These are phyloP conservation scores for Grallaria varia DNA, from an alignment of 2,113 vertebrate species.

Conservation along the genomic window DNA sequence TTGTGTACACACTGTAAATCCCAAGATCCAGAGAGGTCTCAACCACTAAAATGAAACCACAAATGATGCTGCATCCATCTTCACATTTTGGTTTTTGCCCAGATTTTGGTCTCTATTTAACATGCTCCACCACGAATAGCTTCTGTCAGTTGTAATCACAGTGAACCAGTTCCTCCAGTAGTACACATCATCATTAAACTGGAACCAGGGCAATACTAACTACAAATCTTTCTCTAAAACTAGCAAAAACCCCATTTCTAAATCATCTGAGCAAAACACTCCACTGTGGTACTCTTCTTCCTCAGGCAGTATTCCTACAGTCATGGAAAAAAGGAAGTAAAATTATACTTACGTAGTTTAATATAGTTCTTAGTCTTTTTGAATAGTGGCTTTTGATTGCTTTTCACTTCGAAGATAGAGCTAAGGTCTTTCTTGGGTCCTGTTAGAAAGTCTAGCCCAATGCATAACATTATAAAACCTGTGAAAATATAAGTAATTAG, in stretches of 20 bases:
- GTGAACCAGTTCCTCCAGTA: neutral
- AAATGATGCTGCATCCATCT: neutral
- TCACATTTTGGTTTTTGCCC: neutral
- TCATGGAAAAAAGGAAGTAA: neutral
- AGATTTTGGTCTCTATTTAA: neutral
- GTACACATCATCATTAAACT: neutral
- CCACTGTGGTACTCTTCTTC: neutral
- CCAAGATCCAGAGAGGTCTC: neutral
- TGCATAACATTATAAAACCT: slow-evolving; percentile 69
- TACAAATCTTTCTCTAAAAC: neutral
- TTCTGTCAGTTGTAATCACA: neutral
- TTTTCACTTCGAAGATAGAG: slow-evolving; percentile 65
- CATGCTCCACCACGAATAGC: neutral
- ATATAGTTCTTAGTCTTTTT: slow-evolving; percentile 59
- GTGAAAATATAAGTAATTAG: slow-evolving; percentile 6
- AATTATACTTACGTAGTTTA: slow-evolving; percentile 72
- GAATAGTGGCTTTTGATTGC: slow-evolving; percentile 55
- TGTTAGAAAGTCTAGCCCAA: slow-evolving; percentile 58
- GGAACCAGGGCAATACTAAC: neutral
- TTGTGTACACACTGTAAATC: neutral
- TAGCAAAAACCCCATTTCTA: neutral
- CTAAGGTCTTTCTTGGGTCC: slow-evolving; percentile 59
- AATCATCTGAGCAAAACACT: neutral
- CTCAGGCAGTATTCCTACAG: neutral
- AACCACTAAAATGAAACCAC: neutral